These are phyloP conservation scores for Drosophila kohkoa DNA, from an alignment of 1,140 invertebrate genomes.

Conservation along the genomic window DNA sequence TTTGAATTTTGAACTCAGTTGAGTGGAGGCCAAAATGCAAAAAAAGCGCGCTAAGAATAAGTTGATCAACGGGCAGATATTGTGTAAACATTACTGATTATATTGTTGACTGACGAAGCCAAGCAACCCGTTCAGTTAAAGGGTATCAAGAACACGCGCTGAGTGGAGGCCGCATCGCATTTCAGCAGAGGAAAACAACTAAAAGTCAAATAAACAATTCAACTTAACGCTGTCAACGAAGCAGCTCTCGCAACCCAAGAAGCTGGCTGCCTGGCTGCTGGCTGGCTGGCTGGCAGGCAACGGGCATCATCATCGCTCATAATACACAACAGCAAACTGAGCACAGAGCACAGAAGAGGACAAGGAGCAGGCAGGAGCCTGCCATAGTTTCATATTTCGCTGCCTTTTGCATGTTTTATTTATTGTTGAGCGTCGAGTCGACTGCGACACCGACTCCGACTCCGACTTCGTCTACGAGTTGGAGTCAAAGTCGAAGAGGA, in stretches of 20 bases:
- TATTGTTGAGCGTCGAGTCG: slow-evolving; percentile 51
- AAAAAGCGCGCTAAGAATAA: too few relatives aligned
- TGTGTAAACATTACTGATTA: background rate
- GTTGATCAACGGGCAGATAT: background rate
- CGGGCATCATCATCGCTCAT: slow-evolving; percentile 79
- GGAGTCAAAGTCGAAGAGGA: background rate
- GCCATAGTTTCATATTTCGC: slow-evolving; percentile 79
- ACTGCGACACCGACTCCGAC: background rate
- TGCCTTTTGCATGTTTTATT: slow-evolving; percentile 78
- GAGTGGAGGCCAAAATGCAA: slow-evolving; percentile 16
- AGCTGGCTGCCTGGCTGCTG: slow-evolving; percentile 8
- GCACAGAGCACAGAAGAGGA: slow-evolving; percentile 7
- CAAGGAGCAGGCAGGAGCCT: slow-evolving; percentile 19
- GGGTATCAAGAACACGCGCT: slow-evolving; percentile 9
- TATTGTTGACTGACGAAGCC: too few relatives aligned
- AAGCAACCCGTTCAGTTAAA: too few relatives aligned
- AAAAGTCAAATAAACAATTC: slow-evolving; percentile 83
- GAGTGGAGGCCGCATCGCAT: slow-evolving; percentile 49
- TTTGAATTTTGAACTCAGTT: slow-evolving; percentile 32
- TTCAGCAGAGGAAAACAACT: slow-evolving; percentile 76
- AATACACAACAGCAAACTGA: slow-evolving; percentile 52
- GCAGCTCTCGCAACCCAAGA: background rate
- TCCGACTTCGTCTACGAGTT: background rate
- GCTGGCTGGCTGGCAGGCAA: slow-evolving; percentile 24
- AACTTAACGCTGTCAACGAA: slow-evolving; percentile 78